Evolutionary conservation across 2,797 vertebrate genomes (phyloP).

Genomic region (Luscinia luscinia): DNA sequence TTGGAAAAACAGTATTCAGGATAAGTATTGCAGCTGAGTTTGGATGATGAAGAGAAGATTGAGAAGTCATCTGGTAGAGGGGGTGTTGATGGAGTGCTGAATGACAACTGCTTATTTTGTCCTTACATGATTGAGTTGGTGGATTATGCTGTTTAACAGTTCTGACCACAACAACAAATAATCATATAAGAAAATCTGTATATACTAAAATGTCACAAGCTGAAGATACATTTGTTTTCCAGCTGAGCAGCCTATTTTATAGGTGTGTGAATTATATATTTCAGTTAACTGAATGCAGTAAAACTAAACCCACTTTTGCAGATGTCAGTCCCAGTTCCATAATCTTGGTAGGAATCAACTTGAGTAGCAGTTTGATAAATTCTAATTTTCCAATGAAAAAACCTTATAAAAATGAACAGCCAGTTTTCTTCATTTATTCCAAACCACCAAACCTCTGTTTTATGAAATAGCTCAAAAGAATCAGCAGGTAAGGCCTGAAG

Average conservation of each 20-base stretch:
- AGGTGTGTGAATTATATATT: neutral
- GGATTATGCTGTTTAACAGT: neutral
- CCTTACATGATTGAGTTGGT: neutral
- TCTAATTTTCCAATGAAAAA: neutral
- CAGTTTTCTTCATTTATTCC: neutral
- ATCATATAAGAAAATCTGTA: neutral
- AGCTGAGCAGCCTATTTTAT: neutral
- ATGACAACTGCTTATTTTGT: neutral
- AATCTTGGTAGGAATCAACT: neutral
- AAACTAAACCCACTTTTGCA: neutral
- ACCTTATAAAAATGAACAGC: fast-evolving
- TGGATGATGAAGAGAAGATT: neutral
- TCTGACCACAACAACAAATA: neutral
- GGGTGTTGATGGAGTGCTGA: neutral
- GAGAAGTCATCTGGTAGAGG: neutral
- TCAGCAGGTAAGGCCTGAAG: neutral
- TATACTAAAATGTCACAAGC: neutral
- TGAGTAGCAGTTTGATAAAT: neutral
- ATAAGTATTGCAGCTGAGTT: neutral
- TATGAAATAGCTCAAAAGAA: neutral
- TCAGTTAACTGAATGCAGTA: neutral
- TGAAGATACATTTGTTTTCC: neutral
- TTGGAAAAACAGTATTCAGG: neutral
- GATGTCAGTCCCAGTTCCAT: neutral
- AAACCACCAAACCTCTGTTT: neutral